Evolutionary conservation across 2,797 vertebrate genomes (phyloP).

Genomic region (Mus minutoides): DNA sequence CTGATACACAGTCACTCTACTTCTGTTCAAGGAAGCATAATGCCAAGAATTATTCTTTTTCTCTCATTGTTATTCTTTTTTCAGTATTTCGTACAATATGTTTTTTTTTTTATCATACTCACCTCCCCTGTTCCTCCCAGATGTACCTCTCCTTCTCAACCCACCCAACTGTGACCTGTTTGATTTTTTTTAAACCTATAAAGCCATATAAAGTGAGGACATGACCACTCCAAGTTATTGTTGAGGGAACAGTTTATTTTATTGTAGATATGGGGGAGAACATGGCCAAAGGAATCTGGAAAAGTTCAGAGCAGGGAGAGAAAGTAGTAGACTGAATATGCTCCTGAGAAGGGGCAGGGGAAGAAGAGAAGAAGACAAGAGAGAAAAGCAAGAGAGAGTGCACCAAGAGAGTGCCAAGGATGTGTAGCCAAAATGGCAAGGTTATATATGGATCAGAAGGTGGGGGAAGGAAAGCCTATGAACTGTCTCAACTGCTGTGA

Average conservation of each 20-base stretch:
- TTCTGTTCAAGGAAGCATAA: neutral
- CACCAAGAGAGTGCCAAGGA: neutral
- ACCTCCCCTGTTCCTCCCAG: neutral
- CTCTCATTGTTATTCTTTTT: neutral
- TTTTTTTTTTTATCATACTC: neutral
- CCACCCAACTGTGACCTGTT: neutral
- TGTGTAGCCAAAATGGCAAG: neutral
- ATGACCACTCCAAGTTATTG: too few relatives aligned
- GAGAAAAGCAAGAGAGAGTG: too few relatives aligned
- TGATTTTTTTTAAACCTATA: neutral
- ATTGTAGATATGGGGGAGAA: neutral
- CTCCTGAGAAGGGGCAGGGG: rapidly evolving
- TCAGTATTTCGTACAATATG: neutral
- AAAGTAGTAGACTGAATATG: neutral
- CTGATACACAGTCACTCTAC: neutral
- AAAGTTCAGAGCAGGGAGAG: neutral
- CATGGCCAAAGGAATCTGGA: neutral
- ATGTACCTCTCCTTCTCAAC: neutral
- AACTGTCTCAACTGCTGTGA: neutral
- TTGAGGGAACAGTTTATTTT: neutral
- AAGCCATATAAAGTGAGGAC: neutral
- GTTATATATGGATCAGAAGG: neutral
- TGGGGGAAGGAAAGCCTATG: neutral
- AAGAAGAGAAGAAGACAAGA: neutral
- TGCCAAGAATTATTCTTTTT: neutral